These are phyloP conservation scores for Drosophila prosaltans DNA, from an alignment of 1,140 invertebrate genomes.

Conservation along the genomic window DNA sequence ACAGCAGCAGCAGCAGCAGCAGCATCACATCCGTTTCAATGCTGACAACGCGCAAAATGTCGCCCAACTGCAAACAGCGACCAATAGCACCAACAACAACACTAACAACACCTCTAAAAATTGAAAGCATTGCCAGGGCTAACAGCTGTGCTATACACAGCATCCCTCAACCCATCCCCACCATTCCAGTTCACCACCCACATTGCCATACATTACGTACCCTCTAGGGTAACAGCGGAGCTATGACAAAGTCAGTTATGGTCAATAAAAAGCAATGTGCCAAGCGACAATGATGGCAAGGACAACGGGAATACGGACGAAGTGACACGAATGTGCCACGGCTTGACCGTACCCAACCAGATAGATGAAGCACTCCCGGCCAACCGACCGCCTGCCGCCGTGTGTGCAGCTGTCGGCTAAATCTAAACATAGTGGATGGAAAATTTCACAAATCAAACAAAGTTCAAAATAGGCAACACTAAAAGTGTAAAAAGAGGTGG, in stretches of 20 bases:
- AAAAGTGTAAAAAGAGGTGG: not conserved
- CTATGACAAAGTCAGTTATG: constrained; percentile 79
- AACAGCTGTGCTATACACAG: constrained; percentile 31
- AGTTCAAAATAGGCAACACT: not conserved
- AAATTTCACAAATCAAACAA: constrained; percentile 7
- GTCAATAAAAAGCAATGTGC: constrained; percentile 79
- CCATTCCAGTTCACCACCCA: not conserved
- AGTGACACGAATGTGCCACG: constrained; percentile 1
- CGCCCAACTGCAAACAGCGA: constrained; percentile 46
- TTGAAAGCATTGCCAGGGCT: constrained; percentile 23
- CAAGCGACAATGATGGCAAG: constrained; percentile 62
- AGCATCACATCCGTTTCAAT: no score
- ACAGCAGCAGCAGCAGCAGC: not conserved
- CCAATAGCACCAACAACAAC: constrained; percentile 31
- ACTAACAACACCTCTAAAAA: constrained; percentile 29
- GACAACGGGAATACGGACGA: not conserved
- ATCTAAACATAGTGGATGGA: constrained; percentile 5
- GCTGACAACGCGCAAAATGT: constrained; percentile 66
- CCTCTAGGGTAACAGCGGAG: constrained; percentile 31
- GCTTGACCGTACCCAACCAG: constrained; percentile 3
- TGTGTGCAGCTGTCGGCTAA: not conserved
- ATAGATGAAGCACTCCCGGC: not conserved
- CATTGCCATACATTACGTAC: not conserved
- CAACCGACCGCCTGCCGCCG: no score
- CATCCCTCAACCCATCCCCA: not conserved